phyloP scores from a whole-genome alignment of 2,113 vertebrate genomes.

The Cacatua alba region DNA sequence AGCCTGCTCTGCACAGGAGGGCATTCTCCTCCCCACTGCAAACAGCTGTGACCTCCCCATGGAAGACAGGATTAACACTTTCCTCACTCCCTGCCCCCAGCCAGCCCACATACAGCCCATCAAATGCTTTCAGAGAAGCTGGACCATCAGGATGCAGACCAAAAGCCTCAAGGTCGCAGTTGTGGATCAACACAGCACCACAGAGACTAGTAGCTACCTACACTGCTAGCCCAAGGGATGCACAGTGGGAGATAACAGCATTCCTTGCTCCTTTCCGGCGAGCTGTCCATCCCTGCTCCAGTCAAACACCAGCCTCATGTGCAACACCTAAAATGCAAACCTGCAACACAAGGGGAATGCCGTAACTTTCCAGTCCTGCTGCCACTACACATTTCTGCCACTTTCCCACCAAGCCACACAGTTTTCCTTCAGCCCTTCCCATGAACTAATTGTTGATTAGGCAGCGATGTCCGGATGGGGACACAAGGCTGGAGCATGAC shows the following conservation, averaged over 20 bases:
- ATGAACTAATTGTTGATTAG: background rate
- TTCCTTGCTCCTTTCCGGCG: background rate
- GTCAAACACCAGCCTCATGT: background rate
- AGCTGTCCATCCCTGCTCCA: background rate
- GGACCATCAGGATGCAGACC: background rate
- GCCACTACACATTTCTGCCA: background rate
- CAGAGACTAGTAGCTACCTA: background rate
- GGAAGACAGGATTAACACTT: background rate
- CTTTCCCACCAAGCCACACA: background rate
- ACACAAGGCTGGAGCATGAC: background rate
- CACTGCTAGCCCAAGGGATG: background rate
- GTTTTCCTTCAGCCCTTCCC: background rate
- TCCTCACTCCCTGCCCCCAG: background rate
- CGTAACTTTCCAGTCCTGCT: background rate
- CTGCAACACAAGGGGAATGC: background rate
- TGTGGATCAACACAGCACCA: background rate
- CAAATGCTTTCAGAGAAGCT: background rate
- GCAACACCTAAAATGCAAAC: background rate
- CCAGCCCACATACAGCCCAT: background rate
- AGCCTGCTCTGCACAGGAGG: conserved; percentile 1
- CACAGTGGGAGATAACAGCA: background rate
- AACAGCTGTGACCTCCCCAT: conserved; percentile 23
- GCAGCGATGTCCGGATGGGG: fast-evolving
- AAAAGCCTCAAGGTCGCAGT: background rate
- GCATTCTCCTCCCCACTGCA: conserved; percentile 36